phyloP scores from a whole-genome alignment of 2,888 invertebrate species.

The Trichogramma dendrolimi region DNA sequence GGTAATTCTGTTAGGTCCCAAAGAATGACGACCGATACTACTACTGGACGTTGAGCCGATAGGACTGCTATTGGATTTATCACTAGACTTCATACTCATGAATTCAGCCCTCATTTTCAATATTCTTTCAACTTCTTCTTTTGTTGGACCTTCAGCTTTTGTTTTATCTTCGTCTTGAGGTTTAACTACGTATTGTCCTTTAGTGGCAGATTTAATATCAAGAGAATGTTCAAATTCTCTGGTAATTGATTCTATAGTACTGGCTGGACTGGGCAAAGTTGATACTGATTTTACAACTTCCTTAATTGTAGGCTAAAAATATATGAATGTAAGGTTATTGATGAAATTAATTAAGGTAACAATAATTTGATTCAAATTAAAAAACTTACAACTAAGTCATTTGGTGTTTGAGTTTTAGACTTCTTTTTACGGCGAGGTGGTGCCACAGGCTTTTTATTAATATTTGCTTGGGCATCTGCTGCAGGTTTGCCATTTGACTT shows the following conservation, averaged over 20 bases:
- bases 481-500: slow-evolving; percentile 55
- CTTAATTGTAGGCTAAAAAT: slow-evolving; percentile 49
- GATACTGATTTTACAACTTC: slow-evolving; percentile 52
- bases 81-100: slow-evolving; percentile 50
- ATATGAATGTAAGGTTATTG: not conserved
- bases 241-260: slow-evolving; percentile 74
- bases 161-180: slow-evolving; percentile 68
- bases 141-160: slow-evolving; percentile 62
- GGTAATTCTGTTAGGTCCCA: slow-evolving; percentile 48
- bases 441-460: slow-evolving; percentile 59
- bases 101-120: slow-evolving; percentile 56
- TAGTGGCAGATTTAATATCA: slow-evolving; percentile 61
- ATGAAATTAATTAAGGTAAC: slow-evolving; percentile 3
- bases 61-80: slow-evolving; percentile 45
- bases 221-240: slow-evolving; percentile 81
- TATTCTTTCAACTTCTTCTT: slow-evolving; percentile 59
- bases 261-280: slow-evolving; percentile 70
- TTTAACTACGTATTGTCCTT: slow-evolving; percentile 62
- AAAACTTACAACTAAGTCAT: slow-evolving; percentile 48
- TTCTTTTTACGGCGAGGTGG: slow-evolving; percentile 79
- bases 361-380: not conserved
- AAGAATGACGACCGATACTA: slow-evolving; percentile 50
- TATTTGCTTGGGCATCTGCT: slow-evolving; percentile 41
- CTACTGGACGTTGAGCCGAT: slow-evolving; percentile 47
- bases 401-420: slow-evolving; percentile 52